Conservation (phyloP, 2,888 invertebrate genomes). For the Hydraecia micacea region DNA sequence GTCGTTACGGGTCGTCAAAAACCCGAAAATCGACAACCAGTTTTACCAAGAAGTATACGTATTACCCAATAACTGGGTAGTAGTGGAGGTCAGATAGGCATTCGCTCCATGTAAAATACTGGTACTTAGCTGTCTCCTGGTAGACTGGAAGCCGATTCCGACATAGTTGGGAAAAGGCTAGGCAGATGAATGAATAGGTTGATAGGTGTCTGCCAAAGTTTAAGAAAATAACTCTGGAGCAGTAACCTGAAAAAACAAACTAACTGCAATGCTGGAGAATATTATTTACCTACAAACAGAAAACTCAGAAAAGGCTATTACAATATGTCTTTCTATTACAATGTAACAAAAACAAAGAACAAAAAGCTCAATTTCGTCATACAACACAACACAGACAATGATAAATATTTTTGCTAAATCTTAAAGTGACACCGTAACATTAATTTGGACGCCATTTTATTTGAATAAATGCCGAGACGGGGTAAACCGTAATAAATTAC, state of each 20-base stretch:
- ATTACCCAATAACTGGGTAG: no score
- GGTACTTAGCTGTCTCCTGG: no score
- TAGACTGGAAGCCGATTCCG: no score
- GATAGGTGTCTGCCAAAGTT: neutral
- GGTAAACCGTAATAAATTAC: no score
- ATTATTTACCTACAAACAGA: neutral
- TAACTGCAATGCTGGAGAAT: neutral
- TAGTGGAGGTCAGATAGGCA: no score
- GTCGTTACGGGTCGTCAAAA: no score
- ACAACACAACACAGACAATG: neutral
- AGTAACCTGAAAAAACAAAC: neutral
- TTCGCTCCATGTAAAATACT: no score
- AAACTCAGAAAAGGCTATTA: neutral
- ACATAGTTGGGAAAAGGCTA: no score
- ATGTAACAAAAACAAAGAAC: neutral
- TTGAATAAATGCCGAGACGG: slow-evolving; percentile 30
- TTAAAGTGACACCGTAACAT: slow-evolving; percentile 27
- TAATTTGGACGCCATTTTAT: slow-evolving; percentile 45
- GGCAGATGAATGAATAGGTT: slow-evolving; percentile 1
- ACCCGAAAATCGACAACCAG: no score
- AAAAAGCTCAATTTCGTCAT: neutral
- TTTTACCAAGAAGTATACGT: no score
- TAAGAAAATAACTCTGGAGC: neutral
- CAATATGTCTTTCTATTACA: neutral
- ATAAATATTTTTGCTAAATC: neutral